phyloP scores from a whole-genome alignment of 2,888 invertebrate species.

The Stenodema calcarata region DNA sequence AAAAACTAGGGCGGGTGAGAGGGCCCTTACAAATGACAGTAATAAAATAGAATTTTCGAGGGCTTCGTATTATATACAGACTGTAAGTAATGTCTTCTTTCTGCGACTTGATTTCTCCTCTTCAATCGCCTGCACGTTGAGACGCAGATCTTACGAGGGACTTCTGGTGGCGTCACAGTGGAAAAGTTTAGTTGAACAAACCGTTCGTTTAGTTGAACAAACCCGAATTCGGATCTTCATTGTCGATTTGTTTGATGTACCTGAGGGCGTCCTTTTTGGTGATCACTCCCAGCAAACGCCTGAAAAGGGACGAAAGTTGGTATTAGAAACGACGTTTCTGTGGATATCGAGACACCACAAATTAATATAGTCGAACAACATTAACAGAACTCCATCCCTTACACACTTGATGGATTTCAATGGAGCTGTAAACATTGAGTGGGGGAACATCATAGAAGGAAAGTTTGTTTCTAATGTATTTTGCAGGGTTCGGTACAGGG shows the following conservation, averaged over 20 bases:
- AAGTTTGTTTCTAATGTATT: too few species aligned
- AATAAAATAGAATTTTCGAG: conserved; percentile 2
- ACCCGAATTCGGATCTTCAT: conserved; percentile 73
- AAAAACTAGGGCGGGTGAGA: not conserved
- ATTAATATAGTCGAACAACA: too few species aligned
- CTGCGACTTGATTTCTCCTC: not conserved
- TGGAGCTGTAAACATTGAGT: too few species aligned
- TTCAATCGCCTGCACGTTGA: not conserved
- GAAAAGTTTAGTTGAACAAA: too few species aligned
- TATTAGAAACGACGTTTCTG: too few species aligned
- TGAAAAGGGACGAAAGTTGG: conserved; percentile 63
- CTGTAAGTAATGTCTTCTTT: not conserved
- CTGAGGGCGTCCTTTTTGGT: conserved; percentile 98
- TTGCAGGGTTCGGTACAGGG: too few species aligned
- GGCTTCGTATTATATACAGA: not conserved
- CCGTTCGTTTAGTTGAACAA: conserved; percentile 56
- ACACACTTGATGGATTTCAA: too few species aligned
- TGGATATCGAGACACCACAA: too few species aligned
- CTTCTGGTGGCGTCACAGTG: not conserved
- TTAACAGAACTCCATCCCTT: too few species aligned
- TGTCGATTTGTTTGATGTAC: conserved; percentile 95
- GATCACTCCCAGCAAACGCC: conserved; percentile 93
- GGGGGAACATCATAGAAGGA: too few species aligned
- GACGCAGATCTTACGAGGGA: not conserved
- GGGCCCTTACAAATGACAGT: not conserved